Evolutionary conservation across 2,888 invertebrate genomes (phyloP), one percentile per base, ranked within the genome.

Genomic region (Lutraria lutraria): DNA sequence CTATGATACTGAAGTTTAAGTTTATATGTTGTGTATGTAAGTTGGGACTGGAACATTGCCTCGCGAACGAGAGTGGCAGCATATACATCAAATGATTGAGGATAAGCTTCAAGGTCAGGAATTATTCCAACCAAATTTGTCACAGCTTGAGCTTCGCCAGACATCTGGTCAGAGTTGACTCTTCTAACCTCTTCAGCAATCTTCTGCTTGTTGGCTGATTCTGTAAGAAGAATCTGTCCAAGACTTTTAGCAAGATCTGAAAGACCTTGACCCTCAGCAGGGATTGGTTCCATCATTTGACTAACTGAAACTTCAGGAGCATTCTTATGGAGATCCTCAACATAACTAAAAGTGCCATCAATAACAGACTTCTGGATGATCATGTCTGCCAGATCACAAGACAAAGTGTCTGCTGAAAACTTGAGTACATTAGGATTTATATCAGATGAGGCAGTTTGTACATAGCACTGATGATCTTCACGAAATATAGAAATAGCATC

Each of bases 41-140:
- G 94, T 54, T 97, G 98, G 0, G 98, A 98, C 89, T 98, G 97
- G 68, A 98, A 97, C 97, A 98, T 98, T 10, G 98, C 98, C 94
- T 98, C 98, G 54, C 98, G 97, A 31, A 98, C 97, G 60, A 98
- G 97, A 86, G 97, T 97, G 93, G 98, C 98, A 87, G 95, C 93
- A 93, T 95, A 93, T 15, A 91, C 90, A 60, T 93, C 91, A 84
- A 94, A 89, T 34, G 93, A 93, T 72, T 93, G 89, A n/a, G 93
- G 92, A 83, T 93, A 93, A 0, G 90, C 89, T 81, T 93, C 92
- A 43, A 94, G 89, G 82, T 93, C 93, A 72, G 95, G 94, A 29
- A 95, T 90, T 21, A 90, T 90, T 53, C 93, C 93, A n/a, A 93
- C 90, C 31, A 93, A 83, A 52, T 92, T 90, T 83, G 90, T 84